Evolutionary conservation across 1,140 invertebrate species (phyloP).

Genomic region (Zaprionus africanus): DNA sequence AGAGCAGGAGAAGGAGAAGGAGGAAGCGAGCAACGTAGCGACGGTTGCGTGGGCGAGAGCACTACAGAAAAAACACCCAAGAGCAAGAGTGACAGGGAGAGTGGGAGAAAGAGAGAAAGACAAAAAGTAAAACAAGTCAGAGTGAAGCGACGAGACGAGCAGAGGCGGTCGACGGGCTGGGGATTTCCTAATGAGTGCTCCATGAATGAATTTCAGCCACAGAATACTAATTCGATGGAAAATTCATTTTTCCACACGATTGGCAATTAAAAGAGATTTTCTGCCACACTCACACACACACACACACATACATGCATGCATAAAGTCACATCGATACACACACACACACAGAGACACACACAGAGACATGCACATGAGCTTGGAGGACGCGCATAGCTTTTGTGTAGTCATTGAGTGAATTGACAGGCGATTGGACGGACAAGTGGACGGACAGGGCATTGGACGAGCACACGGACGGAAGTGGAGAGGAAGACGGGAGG

Average conservation of each 20-base stretch:
- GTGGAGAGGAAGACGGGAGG: not conserved
- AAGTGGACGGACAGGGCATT: conserved; percentile 70
- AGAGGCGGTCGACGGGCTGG: not conserved
- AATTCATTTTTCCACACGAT: conserved; percentile 85
- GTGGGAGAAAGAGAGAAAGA: not conserved
- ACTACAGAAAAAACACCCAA: conserved; percentile 19
- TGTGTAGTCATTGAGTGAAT: conserved; percentile 79
- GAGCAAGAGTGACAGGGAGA: conserved; percentile 12
- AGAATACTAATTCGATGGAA: conserved; percentile 85
- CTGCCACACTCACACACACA: conserved; percentile 54
- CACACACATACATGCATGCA: conserved; percentile 35
- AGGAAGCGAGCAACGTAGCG: conserved; percentile 14
- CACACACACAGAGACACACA: conserved; percentile 34
- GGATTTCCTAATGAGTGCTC: conserved; percentile 84
- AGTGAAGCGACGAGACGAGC: not conserved
- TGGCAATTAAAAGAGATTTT: conserved; percentile 84
- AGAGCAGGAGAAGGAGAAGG: not conserved
- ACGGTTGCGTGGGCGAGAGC: conserved; percentile 41
- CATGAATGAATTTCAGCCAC: conserved; percentile 84
- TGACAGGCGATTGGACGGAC: conserved; percentile 65
- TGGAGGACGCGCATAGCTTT: conserved; percentile 63
- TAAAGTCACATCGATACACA: not conserved
- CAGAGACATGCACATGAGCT: conserved; percentile 13
- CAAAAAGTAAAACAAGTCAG: conserved; percentile 29
- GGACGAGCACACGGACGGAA: conserved; percentile 19